Evolutionary conservation across 1,140 invertebrate species (phyloP).

Genomic region (Drosophila miranda): DNA sequence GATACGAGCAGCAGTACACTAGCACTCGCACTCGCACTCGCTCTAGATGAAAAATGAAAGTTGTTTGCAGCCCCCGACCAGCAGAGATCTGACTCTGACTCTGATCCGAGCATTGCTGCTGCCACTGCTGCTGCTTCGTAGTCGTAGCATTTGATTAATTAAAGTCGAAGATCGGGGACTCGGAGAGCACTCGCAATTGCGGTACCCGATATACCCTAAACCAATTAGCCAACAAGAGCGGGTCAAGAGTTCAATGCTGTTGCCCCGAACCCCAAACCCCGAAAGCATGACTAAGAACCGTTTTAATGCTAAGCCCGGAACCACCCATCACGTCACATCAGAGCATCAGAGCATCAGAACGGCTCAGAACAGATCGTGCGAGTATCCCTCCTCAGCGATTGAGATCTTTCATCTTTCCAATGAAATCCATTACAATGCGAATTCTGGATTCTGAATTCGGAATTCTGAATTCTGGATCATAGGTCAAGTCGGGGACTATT

Average conservation of each 20-base stretch:
- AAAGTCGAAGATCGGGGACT: conserved; percentile 32
- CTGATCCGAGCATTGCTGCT: neutral
- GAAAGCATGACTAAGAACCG: conserved; percentile 34
- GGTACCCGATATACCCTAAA: conserved; percentile 53
- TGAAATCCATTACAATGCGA: conserved; percentile 42
- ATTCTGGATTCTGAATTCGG: conserved; percentile 21
- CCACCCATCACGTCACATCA: no score
- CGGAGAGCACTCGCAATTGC: conserved; percentile 41
- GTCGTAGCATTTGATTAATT: conserved; percentile 73
- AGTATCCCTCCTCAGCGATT: conserved; percentile 2
- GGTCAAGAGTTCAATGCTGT: conserved; percentile 73
- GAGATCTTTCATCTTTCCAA: conserved; percentile 25
- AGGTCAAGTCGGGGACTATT: conserved; percentile 38
- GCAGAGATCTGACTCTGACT: conserved; percentile 17
- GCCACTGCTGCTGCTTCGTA: conserved; percentile 5
- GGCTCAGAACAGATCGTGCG: conserved; percentile 11
- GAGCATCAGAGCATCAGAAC: conserved; percentile 10
- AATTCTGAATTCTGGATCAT: conserved; percentile 16
- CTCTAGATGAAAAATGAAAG: conserved; percentile 75
- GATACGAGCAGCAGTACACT: conserved; percentile 16
- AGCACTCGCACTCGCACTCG: conserved; percentile 22
- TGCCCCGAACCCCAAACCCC: neutral
- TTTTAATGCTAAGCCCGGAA: neutral
- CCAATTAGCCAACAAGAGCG: conserved; percentile 61
- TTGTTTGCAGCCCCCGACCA: conserved; percentile 58